Base-by-base conservation (phyloP, 2,797 vertebrate species). In the Cyprinodon diabolis region DNA sequence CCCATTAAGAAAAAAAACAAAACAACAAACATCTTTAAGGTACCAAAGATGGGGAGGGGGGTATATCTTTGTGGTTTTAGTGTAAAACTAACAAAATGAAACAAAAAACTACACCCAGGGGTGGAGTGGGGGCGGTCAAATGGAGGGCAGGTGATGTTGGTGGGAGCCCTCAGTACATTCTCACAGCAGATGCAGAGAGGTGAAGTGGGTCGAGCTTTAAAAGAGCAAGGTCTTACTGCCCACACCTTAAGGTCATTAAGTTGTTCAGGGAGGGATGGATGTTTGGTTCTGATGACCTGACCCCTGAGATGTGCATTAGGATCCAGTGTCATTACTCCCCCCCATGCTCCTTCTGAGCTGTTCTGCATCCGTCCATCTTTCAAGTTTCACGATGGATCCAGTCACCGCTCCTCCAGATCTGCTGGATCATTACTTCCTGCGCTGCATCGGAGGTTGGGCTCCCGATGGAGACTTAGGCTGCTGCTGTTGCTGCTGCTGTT, bases 151-250 rank as follows among this genome's bases (percentile, higher is more conserved):
- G 88, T 89, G 96, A 95, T 94, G 84, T 92, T 91, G 58, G 35
- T 12, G 95, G 94, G 82, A 96, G 95, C 96, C 96, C 96, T 95
- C 95, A 95, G 95, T 96, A 97, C 95, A 96, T 96, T 97, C 95
- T 96, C 95, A 95, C 94, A 96, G 95, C 40, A 94, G 94, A 96
- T 94, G 96, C 93, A 94, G 91, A 94, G 94, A 95, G 95, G 94
- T 94, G 92, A 95, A 95, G 94, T 95, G 95, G 93, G 93, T 91
- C 94, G 84, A 90, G 92, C 84, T 92, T 91, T 70, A 91, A 93
- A 90, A 91, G 93, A 85, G 55, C 77, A 87, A 87, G 92, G 78
- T 94, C 92, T 91, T 89, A 76, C 89, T 87, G 84, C 94, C 93
- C 85, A 75, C 80, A 84, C 92, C 92, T 93, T 90, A 95, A 82